These are phyloP conservation scores for Cygnus atratus DNA, from an alignment of 2,113 vertebrate genomes.

Conservation along the genomic window DNA sequence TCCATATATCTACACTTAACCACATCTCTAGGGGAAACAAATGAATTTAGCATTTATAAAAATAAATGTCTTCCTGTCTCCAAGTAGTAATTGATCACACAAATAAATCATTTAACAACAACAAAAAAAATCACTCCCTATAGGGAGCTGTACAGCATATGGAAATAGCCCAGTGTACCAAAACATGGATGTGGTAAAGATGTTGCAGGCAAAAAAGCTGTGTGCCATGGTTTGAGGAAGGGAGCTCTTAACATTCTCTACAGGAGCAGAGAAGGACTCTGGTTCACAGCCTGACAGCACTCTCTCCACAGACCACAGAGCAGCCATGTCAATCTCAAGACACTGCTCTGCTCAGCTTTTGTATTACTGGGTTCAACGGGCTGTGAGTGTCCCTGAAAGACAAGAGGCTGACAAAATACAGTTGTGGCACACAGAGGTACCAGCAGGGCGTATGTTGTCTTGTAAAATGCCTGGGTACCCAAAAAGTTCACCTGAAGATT, in stretches of 20 bases:
- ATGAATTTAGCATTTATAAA: neutral
- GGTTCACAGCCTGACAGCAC: neutral
- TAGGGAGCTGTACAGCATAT: neutral
- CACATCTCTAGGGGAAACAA: neutral
- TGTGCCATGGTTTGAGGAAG: neutral
- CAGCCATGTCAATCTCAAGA: neutral
- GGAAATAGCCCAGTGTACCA: neutral
- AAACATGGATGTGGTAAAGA: neutral
- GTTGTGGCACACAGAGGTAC: neutral
- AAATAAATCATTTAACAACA: neutral
- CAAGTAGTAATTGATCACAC: neutral
- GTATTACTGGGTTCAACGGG: neutral
- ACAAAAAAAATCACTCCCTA: neutral
- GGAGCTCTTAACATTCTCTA: neutral
- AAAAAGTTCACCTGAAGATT: neutral
- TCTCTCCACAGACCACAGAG: neutral
- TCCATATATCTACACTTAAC: neutral
- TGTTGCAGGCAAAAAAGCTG: neutral
- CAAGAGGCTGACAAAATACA: neutral
- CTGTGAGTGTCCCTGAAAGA: neutral
- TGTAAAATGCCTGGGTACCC: neutral
- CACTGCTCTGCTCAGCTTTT: neutral
- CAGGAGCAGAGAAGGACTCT: neutral
- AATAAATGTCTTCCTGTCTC: neutral
- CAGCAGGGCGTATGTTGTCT: neutral